Base-by-base conservation (phyloP, 1,140 invertebrate genomes). In the Chironomus striatipennis region DNA sequence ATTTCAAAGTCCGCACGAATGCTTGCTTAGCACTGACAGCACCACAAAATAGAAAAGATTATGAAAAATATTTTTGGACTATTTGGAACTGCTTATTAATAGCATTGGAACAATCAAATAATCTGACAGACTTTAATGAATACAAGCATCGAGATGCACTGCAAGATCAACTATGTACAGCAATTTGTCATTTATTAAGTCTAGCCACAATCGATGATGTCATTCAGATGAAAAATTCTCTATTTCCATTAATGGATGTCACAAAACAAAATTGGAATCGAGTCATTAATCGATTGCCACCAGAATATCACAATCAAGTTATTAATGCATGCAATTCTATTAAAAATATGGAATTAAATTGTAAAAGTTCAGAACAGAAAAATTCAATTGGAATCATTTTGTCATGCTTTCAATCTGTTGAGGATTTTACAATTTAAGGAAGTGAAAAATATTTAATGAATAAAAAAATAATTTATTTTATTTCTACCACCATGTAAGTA, bases 91-190 rank as follows among this genome's bases (percentile, higher is more conserved):
- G 86, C 20, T 80, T 94, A 0, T 81, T 93, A 34, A 83, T 85
- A 57, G 90, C 90, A 7, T 85, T 94, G 76, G 88, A 92, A 75
- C 91, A 88, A 78, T 88, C 90, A 20, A 87, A 91, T 74, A 86
- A 90, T 77, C 84, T 91, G n/a, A 88, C 89, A 67, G 92, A 91
- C 79, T 93, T 89, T 76, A 87, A 87, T 21, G 92, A 94, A 82
- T 94, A 92, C 80, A 88, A 89, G 77, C 93, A 95, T 82, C 87
- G 89, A 73, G 92, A 94, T 78, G 88, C 88, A 78, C 83, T 93
- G 24, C 85, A 89, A 72, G 88, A 91, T 77, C 43, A 82, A 73
- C 74, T 82, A 0, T 81, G 80, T 20, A 74, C 80, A 18, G 77
- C 79, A 73, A 77, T 82, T 8, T 77, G 77, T 12, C 79, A 81